A percentile compares a stretch with the other conserved stretches of the same genome.
Evolutionary conservation across 2,797 vertebrate species (phyloP).

Genomic region (Iguana delicatissima): DNA sequence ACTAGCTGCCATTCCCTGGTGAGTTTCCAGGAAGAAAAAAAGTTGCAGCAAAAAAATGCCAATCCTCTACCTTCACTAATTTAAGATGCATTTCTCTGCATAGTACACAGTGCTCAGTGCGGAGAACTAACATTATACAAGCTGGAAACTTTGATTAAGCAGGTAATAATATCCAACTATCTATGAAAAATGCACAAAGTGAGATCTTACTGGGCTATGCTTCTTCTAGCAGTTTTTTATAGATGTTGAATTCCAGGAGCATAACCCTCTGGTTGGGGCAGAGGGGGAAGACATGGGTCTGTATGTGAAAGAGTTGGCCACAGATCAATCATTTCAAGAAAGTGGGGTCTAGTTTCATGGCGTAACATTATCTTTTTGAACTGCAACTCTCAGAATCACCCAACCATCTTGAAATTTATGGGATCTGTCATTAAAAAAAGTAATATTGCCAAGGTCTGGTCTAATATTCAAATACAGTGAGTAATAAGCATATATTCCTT

Average conservation of each 20-base stretch:
- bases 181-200: not conserved
- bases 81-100: not conserved
- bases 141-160: not conserved
- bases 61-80: too few relatives aligned
- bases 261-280: not conserved
- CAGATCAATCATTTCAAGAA: too few relatives aligned
- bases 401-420: too few relatives aligned
- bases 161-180: not conserved
- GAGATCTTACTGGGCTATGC: not conserved
- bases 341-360: too few relatives aligned
- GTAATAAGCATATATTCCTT: not conserved
- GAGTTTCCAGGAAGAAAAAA: too few relatives aligned
- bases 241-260: not conserved
- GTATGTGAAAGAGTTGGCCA: not conserved
- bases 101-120: not conserved
- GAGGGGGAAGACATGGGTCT: not conserved
- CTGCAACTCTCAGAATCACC: too few relatives aligned
- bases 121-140: constrained; percentile 32
- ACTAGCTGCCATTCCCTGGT: too few relatives aligned
- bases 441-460: not conserved
- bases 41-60: too few relatives aligned
- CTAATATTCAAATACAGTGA: not conserved
- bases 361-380: too few relatives aligned
- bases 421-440: too few relatives aligned
- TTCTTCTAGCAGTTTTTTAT: not conserved